Base-by-base conservation (phyloP, 2,888 invertebrate species). In the Bugula neritina region DNA sequence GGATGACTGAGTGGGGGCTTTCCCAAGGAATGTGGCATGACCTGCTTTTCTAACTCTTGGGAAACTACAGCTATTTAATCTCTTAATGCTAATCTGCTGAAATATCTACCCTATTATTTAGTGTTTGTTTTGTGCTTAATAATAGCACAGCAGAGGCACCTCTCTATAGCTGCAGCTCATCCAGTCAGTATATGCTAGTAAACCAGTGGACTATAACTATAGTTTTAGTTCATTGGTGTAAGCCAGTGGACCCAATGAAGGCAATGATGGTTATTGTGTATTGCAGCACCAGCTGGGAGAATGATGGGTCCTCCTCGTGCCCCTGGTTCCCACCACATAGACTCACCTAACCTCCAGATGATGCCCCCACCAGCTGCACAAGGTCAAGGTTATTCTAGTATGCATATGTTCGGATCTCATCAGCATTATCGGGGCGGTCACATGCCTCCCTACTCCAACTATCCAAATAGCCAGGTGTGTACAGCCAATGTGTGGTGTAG, bases 11-110 rank as follows among this genome's bases (percentile, higher is more conserved):
- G 29, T 25, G 31, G 21, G 63, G 63, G 29, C 31, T 63, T 63
- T 57, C 63, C 63, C 63, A 5, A 63, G 63, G 63, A 63, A 63
- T 63, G 63, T 63, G 63, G 25, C 63, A 63, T 43, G 43, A 43
- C 43, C 43, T 43, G 43, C 10, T 10, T 5, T 43, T 5, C 43
- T 17, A 43, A 17, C 43, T 43, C 27, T 25, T 63, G 63, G 63
- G 63, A 63, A 63, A 34, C 31, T 27, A 63, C 29, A 31, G 63
- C 43, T 43, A 17, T 43, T 17, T 31, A 63, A 63, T 63, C 63
- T 63, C 2, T 63, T 27, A 27, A 63, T 63, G 63, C 63, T 63
- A 55, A 63, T 63, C 63, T 63, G 29, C 31, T 34, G 63, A n/a
- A 27, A 63, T 63, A 63, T 63, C 63, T 63, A 13, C 2, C n/a